These are phyloP conservation scores for Aspidoscelis tigris DNA, from an alignment of 2,113 vertebrate genomes.

Conservation along the genomic window DNA sequence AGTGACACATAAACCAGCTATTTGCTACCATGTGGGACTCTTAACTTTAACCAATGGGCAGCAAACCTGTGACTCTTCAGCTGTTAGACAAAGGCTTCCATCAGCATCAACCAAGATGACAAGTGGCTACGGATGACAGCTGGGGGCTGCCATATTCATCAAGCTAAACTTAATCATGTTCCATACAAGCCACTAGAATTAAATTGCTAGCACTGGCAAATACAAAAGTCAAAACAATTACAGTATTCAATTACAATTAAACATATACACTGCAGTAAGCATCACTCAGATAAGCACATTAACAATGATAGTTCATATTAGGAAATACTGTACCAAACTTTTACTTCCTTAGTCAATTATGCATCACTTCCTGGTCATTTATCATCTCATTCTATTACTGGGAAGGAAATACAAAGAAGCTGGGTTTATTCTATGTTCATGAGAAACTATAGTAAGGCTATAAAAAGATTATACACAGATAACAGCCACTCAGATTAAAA, in stretches of 20 bases:
- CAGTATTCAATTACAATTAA: too few relatives aligned
- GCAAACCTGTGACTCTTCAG: neutral
- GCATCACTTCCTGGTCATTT: neutral
- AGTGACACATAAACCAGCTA: conserved; percentile 2
- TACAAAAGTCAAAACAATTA: neutral
- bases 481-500: neutral
- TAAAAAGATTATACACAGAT: fast-evolving
- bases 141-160: neutral
- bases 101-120: neutral
- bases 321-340: too few relatives aligned
- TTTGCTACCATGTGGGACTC: conserved; percentile 3
- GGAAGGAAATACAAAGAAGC: neutral
- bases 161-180: neutral
- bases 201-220: neutral
- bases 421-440: too few relatives aligned
- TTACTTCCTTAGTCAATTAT: too few relatives aligned
- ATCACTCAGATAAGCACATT: too few relatives aligned
- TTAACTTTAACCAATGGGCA: conserved; percentile 20
- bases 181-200: neutral
- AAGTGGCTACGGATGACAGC: too few relatives aligned
- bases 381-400: neutral
- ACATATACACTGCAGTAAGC: too few relatives aligned
- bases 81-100: neutral
- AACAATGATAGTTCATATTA: too few relatives aligned
- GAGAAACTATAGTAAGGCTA: too few relatives aligned